A percentile compares a stretch with the other conserved stretches of the same genome.
These are phyloP conservation scores for Leptopilina boulardi DNA, from an alignment of 1,140 invertebrate genomes.

Conservation along the genomic window DNA sequence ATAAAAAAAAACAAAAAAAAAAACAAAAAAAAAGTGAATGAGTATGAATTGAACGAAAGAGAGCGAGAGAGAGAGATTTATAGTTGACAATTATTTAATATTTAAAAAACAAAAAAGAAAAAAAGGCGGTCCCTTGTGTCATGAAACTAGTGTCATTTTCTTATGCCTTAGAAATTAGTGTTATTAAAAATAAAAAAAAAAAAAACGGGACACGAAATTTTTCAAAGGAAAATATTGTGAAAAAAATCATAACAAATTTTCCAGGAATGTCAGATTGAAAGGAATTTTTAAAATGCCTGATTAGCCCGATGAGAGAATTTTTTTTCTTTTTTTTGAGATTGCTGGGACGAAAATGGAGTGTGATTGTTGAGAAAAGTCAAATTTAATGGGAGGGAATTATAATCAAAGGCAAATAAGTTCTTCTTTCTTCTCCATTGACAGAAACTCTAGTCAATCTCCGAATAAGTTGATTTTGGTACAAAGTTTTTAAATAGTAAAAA, in stretches of 20 bases:
- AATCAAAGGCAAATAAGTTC: slow-evolving; percentile 62
- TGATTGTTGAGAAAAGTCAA: not conserved
- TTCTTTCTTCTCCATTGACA: not conserved
- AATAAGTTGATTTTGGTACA: slow-evolving; percentile 24
- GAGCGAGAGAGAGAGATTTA: slow-evolving; percentile 34
- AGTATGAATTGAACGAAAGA: not conserved
- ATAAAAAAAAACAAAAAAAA: slow-evolving; percentile 1
- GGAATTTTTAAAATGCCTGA: slow-evolving; percentile 21
- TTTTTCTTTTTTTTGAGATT: slow-evolving; percentile 5
- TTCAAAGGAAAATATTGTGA: not conserved
- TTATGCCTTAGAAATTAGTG: slow-evolving; percentile 38
- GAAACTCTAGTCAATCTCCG: slow-evolving; percentile 31
- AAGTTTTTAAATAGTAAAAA: slow-evolving; percentile 13
- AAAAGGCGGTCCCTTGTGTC: slow-evolving; percentile 58
- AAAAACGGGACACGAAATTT: not conserved
- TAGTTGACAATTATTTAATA: slow-evolving; percentile 72
- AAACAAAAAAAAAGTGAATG: slow-evolving; percentile 23
- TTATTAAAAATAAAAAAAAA: not conserved
- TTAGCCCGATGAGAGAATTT: not conserved
- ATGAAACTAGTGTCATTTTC: slow-evolving; percentile 61
- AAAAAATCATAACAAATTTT: not conserved
- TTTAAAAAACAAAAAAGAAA: slow-evolving; percentile 67
- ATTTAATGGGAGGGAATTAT: slow-evolving; percentile 30
- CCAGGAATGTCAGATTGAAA: slow-evolving; percentile 29
- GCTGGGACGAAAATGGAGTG: slow-evolving; percentile 18